A percentile compares a stretch with the other conserved stretches of the same genome.
These are phyloP conservation scores for Sympetrum striolatum DNA, from an alignment of 2,888 invertebrate genomes.

Conservation along the genomic window DNA sequence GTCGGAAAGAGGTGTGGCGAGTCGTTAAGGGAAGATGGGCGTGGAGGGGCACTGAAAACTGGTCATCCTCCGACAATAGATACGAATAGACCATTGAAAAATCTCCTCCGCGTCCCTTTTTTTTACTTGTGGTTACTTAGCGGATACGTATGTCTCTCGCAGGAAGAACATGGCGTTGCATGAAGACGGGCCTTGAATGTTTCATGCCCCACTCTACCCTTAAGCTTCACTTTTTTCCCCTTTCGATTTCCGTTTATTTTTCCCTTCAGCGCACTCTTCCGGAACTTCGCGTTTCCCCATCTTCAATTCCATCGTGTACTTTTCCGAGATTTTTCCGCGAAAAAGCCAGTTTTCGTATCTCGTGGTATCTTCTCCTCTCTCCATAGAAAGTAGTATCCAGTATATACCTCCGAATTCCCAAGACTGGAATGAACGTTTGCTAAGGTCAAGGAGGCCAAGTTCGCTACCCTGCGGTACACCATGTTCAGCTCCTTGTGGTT, in stretches of 20 bases:
- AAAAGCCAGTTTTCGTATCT: not conserved
- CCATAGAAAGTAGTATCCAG: not conserved
- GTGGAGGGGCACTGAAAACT: not conserved
- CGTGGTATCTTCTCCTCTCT: not conserved
- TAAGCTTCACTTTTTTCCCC: not conserved
- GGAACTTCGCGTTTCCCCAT: not conserved
- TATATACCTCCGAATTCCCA: no score
- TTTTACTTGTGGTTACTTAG: not conserved
- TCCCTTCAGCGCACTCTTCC: not conserved
- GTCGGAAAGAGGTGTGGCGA: not conserved
- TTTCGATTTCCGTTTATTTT: not conserved
- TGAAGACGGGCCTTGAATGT: not conserved
- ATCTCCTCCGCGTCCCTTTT: not conserved
- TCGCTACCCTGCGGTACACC: no score
- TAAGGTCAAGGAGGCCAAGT: no score
- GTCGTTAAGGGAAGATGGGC: not conserved
- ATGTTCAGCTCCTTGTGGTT: no score
- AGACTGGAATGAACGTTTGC: no score
- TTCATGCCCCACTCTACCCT: not conserved
- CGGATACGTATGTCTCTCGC: not conserved
- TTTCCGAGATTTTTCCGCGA: not conserved
- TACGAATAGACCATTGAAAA: not conserved
- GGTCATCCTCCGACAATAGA: not conserved
- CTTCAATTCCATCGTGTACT: not conserved
- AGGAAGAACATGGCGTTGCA: not conserved